phyloP scores from a whole-genome alignment of 2,113 vertebrate species.

The Ellobius talpinus region DNA sequence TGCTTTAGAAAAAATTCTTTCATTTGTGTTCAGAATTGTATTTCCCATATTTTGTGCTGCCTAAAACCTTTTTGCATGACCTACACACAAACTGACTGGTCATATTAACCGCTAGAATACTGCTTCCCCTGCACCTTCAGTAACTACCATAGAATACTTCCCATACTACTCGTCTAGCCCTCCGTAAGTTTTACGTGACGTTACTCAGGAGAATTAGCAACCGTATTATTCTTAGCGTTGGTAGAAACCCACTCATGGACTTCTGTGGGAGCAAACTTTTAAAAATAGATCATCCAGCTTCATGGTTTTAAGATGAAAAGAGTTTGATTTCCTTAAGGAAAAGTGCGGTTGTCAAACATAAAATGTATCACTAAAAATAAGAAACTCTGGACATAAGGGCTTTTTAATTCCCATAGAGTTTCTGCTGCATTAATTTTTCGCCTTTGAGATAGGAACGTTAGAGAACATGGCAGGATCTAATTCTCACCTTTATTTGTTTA shows the following conservation, averaged over 20 bases:
- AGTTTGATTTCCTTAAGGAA: conserved; percentile 35
- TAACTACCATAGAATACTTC: conserved; percentile 43
- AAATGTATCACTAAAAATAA: conserved; percentile 6
- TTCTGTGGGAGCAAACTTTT: conserved; percentile 17
- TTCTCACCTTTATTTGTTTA: conserved; percentile 28
- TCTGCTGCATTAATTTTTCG: conserved; percentile 11
- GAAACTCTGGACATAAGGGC: not conserved
- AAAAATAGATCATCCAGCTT: conserved; percentile 34
- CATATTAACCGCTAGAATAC: conserved; percentile 31
- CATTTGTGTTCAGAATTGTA: conserved; percentile 60
- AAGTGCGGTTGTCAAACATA: not conserved
- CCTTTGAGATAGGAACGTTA: conserved; percentile 16
- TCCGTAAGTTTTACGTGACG: not conserved
- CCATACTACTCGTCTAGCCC: not conserved
- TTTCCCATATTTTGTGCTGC: conserved; percentile 67
- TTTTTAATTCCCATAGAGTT: conserved; percentile 45
- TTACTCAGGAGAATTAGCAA: conserved; percentile 32
- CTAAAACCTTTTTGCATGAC: conserved; percentile 60
- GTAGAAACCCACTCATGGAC: conserved; percentile 30
- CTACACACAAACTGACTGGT: conserved; percentile 20
- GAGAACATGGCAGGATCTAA: not conserved
- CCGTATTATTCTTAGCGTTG: conserved; percentile 51
- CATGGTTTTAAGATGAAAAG: conserved; percentile 44
- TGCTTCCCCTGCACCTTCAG: not conserved
- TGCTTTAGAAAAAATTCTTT: conserved; percentile 47